Evolutionary conservation across 2,888 invertebrate genomes (phyloP).

Genomic region (Cacoxenus indagator): DNA sequence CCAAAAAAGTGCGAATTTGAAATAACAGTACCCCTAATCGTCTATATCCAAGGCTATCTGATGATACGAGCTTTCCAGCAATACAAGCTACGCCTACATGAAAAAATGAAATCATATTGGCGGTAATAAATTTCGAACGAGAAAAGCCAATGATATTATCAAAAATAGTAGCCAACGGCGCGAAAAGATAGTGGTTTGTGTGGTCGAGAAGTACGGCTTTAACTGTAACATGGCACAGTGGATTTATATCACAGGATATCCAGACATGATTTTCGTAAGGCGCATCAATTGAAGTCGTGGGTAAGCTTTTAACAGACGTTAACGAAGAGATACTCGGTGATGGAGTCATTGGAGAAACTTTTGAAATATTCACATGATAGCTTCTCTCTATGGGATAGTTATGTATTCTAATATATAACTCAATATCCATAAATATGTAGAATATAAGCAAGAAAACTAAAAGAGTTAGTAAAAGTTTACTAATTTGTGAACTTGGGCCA

Average conservation of each 20-base stretch:
- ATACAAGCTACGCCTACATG: slow-evolving; percentile 83
- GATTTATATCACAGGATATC: slow-evolving; percentile 81
- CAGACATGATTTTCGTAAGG: slow-evolving; percentile 66
- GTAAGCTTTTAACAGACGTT: slow-evolving; percentile 36
- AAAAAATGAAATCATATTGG: slow-evolving; percentile 86
- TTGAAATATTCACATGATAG: slow-evolving; percentile 64
- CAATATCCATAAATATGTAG: slow-evolving; percentile 81
- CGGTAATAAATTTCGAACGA: slow-evolving; percentile 77
- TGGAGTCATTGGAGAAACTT: neutral
- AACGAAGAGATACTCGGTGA: slow-evolving; percentile 22
- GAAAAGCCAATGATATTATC: slow-evolving; percentile 79
- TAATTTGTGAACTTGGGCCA: slow-evolving; percentile 81
- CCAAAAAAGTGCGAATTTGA: slow-evolving; percentile 85
- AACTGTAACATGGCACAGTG: slow-evolving; percentile 84
- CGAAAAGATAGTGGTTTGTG: slow-evolving; percentile 86
- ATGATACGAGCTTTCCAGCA: slow-evolving; percentile 82
- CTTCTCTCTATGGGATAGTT: slow-evolving; percentile 76
- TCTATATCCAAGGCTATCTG: slow-evolving; percentile 79
- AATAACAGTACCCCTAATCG: slow-evolving; percentile 83
- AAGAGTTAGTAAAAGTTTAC: slow-evolving; percentile 77
- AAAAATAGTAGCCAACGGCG: slow-evolving; percentile 82
- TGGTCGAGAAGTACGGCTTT: slow-evolving; percentile 88
- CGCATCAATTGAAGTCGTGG: slow-evolving; percentile 43
- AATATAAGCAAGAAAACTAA: slow-evolving; percentile 75
- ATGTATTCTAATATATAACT: slow-evolving; percentile 79